A percentile compares a stretch with the other conserved stretches of the same genome.
Conservation (phyloP, 2,797 vertebrate genomes). For the Naso thynnoides region DNA sequence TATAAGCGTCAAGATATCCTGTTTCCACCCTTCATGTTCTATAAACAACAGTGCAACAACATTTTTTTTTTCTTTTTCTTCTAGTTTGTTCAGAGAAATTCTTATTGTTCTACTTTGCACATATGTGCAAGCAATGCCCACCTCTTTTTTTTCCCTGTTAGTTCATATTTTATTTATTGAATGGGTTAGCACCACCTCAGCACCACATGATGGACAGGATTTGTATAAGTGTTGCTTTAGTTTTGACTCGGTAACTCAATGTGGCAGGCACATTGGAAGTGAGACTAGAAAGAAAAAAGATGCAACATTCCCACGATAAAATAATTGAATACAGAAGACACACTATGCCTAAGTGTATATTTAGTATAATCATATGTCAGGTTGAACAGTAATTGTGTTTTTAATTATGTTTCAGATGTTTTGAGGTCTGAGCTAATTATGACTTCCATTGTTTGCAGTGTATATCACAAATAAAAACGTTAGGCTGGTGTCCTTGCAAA, state of each 20-base stretch:
- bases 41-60: neutral
- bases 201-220: neutral
- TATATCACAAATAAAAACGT: constrained; percentile 8
- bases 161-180: constrained; percentile 17
- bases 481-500: neutral
- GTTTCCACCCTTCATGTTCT: neutral
- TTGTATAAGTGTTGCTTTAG: neutral
- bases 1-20: neutral
- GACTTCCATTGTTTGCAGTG: neutral
- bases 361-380: no score
- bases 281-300: neutral
- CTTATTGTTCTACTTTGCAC: neutral
- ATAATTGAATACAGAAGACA: neutral
- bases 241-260: neutral
- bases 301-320: neutral
- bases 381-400: no score
- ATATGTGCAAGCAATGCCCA: neutral
- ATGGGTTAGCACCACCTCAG: neutral
- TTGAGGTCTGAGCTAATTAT: neutral
- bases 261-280: neutral
- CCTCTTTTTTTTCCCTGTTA: neutral
- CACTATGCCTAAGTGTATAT: neutral
- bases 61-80: neutral
- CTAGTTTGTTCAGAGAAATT: neutral
- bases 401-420: neutral